phyloP scores from a whole-genome alignment of 1,140 invertebrate species.

The Drosophila takahashii region DNA sequence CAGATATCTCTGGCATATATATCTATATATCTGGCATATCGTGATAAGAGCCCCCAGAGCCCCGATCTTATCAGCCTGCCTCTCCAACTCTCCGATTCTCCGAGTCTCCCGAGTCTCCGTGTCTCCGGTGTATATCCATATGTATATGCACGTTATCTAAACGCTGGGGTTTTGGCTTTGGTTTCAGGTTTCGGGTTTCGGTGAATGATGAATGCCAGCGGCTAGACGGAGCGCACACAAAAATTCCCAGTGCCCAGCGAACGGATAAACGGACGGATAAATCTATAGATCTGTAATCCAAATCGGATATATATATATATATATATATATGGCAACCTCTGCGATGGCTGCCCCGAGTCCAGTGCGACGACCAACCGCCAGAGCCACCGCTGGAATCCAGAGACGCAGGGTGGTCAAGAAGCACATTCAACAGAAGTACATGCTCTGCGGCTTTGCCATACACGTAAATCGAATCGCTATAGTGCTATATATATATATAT shows the following conservation, averaged over 20 bases:
- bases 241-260: constrained; percentile 46
- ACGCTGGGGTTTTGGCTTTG: constrained; percentile 16
- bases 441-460: constrained; percentile 84
- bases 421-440: constrained; percentile 84
- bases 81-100: constrained; percentile 27
- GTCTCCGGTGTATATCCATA: background rate
- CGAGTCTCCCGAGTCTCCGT: background rate
- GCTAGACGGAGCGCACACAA: constrained; percentile 54
- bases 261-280: constrained; percentile 28
- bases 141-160: constrained; percentile 51
- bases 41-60: constrained; percentile 68
- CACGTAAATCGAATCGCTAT: constrained; percentile 63
- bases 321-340: constrained; percentile 37
- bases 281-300: too few relatives aligned
- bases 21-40: constrained; percentile 17
- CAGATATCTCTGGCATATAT: constrained; percentile 16
- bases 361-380: constrained; percentile 57
- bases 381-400: constrained; percentile 78
- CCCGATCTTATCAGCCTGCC: constrained; percentile 69
- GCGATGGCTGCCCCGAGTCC: constrained; percentile 24
- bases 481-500: too few relatives aligned
- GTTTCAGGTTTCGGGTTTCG: constrained; percentile 9
- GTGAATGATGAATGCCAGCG: constrained; percentile 70
- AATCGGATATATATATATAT: background rate
- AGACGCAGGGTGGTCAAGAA: constrained; percentile 80